Evolutionary conservation across 1,140 invertebrate genomes (phyloP), one percentile per base, ranked within the genome.

Genomic region (Neoseiulus cucumeris): DNA sequence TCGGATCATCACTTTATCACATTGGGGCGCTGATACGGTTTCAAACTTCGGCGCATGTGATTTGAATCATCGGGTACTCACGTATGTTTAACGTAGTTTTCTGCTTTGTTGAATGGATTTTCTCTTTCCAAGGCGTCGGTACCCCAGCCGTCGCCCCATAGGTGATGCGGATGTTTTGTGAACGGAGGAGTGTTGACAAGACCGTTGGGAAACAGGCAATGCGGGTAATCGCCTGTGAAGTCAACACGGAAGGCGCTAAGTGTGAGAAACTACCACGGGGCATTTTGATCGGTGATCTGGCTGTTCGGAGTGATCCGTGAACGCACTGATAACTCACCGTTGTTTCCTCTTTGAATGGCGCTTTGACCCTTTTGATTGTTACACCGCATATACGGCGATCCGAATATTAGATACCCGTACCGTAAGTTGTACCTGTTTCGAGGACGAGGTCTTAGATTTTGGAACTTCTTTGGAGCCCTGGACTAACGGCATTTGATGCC

Each of bases 101-200:
- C 51, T 1, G 51, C 51, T 59, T 59, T 59, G 51, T 59, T 59
- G 12, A 59, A 25, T 33, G 51, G 51, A 25, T 59, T 59, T 59
- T 59, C 51, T 59, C 51, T 25, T 25, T 59, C 51, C 25, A 59
- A 12, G 51, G 51, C 51, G 33, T 59, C 51, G 12, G 51, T 59
- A 14, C 51, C 51, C 51, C 51, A 59, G 14, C 51, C 51, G 22
- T 59, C 51, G 33, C 51, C 51, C 51, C 51, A 59, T 5, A 59
- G 51, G 22, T 59, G 51, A 59, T 59, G 33, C 4, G 51, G 51
- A 9, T 59, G 51, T 20, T 25, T 59, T 20, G 51, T 59, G 51
- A 59, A 59, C 25, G 51, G 51, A 29, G 51, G 51, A 17, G 51
- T 59, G 22, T 59, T 59, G 25, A 59, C 51, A 17, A 59, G 33